These are phyloP conservation scores for Poecilia picta DNA, from an alignment of 2,797 vertebrate genomes.

Conservation along the genomic window DNA sequence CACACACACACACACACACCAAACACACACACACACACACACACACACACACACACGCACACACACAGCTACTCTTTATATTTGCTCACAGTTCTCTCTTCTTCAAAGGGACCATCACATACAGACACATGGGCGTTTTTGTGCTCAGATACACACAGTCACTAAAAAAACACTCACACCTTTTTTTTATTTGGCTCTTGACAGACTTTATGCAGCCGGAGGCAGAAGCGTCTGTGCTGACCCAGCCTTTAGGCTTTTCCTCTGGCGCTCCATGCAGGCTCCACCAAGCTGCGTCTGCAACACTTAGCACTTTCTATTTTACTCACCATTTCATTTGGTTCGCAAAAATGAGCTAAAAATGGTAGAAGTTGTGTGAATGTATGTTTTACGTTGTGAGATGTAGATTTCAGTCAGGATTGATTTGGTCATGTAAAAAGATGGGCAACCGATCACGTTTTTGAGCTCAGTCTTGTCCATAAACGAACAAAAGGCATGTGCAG, in stretches of 20 bases:
- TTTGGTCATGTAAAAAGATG: background rate
- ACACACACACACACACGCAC: background rate
- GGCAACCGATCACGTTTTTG: background rate
- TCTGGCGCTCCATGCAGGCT: slow-evolving; percentile 64
- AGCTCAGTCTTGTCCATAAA: background rate
- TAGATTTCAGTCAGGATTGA: background rate
- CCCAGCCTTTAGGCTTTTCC: slow-evolving; percentile 70
- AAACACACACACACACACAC: background rate
- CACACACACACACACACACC: background rate
- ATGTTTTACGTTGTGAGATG: background rate
- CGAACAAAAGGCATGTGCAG: slow-evolving; percentile 36
- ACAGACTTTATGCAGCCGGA: slow-evolving; percentile 42
- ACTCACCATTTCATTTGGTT: slow-evolving; percentile 2
- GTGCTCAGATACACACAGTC: slow-evolving; percentile 29
- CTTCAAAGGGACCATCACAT: slow-evolving; percentile 8
- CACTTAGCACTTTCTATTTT: slow-evolving; percentile 13
- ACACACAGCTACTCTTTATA: background rate
- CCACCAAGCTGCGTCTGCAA: slow-evolving; percentile 50
- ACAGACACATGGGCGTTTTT: slow-evolving; percentile 2
- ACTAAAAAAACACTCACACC: slow-evolving; percentile 16
- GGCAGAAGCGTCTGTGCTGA: slow-evolving; percentile 70
- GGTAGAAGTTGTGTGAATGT: background rate
- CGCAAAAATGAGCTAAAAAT: background rate
- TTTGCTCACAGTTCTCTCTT: background rate
- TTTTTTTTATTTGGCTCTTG: slow-evolving; percentile 36